These are phyloP conservation scores for Porites rus DNA, from an alignment of 92 coral and sea anemone genomes.

Conservation along the genomic window DNA sequence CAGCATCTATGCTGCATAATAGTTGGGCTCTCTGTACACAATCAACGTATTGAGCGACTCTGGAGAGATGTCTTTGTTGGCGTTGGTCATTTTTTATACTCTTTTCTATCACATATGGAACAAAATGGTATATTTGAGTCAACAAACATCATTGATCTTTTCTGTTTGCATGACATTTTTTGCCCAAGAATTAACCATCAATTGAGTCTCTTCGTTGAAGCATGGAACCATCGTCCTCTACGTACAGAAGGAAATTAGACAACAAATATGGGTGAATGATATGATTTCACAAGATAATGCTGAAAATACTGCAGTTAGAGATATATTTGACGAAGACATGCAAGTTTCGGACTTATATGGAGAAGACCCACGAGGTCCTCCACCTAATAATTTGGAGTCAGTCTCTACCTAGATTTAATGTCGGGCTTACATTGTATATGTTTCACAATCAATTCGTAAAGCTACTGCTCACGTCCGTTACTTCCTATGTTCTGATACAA, in stretches of 20 bases:
- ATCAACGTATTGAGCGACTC: neutral
- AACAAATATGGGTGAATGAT: slow-evolving; percentile 28
- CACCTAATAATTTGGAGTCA: slow-evolving; percentile 35
- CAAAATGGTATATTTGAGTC: slow-evolving; percentile 21
- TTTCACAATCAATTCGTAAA: too few relatives aligned
- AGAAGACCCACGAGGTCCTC: slow-evolving; percentile 40
- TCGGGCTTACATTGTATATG: too few relatives aligned
- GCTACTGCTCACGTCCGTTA: too few relatives aligned
- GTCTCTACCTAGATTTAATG: too few relatives aligned
- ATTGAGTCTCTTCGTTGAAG: neutral
- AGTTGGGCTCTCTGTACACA: too few relatives aligned
- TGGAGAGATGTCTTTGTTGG: slow-evolving; percentile 15
- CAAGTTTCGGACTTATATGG: neutral
- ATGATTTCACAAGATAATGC: slow-evolving; percentile 20
- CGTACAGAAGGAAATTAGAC: slow-evolving; percentile 6
- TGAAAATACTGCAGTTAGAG: slow-evolving; percentile 22
- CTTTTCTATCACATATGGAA: slow-evolving; percentile 21
- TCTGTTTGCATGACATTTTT: slow-evolving; percentile 29
- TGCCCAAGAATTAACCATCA: slow-evolving; percentile 14
- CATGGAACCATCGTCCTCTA: slow-evolving; percentile 30
- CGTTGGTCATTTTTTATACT: slow-evolving; percentile 17
- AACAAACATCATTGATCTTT: slow-evolving; percentile 5
- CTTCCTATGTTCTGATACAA: too few relatives aligned
- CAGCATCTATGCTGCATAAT: slow-evolving; percentile 50
- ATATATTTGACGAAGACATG: slow-evolving; percentile 19